Conservation (phyloP, 1,140 invertebrate species). For the Hyles euphorbiae region DNA sequence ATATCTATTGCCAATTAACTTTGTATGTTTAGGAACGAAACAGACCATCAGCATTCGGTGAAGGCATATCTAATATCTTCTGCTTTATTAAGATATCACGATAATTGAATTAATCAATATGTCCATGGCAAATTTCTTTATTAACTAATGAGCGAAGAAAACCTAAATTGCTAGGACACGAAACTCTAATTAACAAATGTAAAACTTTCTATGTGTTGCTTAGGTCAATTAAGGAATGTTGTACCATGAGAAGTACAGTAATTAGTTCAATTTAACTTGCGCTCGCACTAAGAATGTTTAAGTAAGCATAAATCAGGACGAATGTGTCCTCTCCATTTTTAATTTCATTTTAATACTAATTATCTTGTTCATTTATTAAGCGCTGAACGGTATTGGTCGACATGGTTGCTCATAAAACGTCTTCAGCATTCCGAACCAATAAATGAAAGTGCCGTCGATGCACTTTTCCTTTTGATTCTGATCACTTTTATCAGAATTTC, state of each 20-base stretch:
- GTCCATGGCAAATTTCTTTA: constrained; percentile 14
- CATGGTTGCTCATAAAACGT: too few relatives aligned
- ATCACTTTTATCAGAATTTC: too few relatives aligned
- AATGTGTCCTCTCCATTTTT: background rate
- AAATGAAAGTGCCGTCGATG: too few relatives aligned
- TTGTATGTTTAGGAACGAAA: constrained; percentile 19
- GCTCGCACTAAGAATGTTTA: constrained; percentile 7
- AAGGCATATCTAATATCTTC: too few relatives aligned
- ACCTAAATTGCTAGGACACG: constrained; percentile 21
- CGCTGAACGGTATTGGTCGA: too few relatives aligned
- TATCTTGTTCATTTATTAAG: too few relatives aligned
- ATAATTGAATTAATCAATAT: too few relatives aligned
- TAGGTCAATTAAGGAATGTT: constrained; percentile 49
- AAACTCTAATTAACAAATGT: constrained; percentile 55
- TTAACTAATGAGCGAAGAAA: constrained; percentile 16
- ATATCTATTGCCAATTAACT: constrained; percentile 25
- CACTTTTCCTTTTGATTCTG: too few relatives aligned
- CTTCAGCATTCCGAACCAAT: too few relatives aligned
- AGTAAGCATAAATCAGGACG: constrained; percentile 9
- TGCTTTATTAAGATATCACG: too few relatives aligned
- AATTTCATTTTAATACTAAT: too few relatives aligned
- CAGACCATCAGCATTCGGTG: background rate
- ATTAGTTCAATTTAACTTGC: constrained; percentile 45
- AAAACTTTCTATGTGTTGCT: constrained; percentile 35
- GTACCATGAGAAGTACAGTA: constrained; percentile 36